Evolutionary conservation across 2,888 invertebrate genomes (phyloP).

Genomic region (Nymphalis urticae): DNA sequence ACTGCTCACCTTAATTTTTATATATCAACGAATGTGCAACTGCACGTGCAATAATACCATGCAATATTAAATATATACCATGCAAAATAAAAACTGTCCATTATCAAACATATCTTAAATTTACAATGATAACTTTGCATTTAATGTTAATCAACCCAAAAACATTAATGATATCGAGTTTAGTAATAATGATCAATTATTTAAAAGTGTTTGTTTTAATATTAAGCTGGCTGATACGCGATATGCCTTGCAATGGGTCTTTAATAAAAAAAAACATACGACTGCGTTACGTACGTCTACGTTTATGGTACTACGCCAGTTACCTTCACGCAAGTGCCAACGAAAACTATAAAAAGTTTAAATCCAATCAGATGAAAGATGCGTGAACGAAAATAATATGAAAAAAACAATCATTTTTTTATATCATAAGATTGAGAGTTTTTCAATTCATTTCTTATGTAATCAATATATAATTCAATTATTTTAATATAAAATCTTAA

Average conservation of each 20-base stretch:
- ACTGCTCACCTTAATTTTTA: slow-evolving; percentile 18
- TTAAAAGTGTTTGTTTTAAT: slow-evolving; percentile 4
- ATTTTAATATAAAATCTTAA: not conserved
- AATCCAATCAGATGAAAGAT: too few relatives aligned
- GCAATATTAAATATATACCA: slow-evolving; percentile 22
- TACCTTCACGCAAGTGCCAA: too few relatives aligned
- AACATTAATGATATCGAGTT: slow-evolving; percentile 25
- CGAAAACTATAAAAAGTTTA: too few relatives aligned
- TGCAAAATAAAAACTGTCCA: slow-evolving; percentile 4
- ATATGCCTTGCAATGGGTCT: not conserved
- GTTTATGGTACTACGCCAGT: too few relatives aligned
- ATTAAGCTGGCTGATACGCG: too few relatives aligned
- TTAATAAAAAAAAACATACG: too few relatives aligned
- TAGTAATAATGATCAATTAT: slow-evolving; percentile 22
- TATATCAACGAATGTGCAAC: slow-evolving; percentile 22
- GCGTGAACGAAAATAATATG: too few relatives aligned
- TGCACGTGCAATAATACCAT: slow-evolving; percentile 35
- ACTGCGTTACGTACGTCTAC: too few relatives aligned
- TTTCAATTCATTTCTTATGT: too few relatives aligned
- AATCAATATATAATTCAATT: too few relatives aligned
- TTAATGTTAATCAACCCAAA: slow-evolving; percentile 34
- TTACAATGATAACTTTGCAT: slow-evolving; percentile 17
- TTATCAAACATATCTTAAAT: slow-evolving; percentile 13
- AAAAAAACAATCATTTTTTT: too few relatives aligned
- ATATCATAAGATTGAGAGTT: too few relatives aligned